Conservation (phyloP, 2,888 invertebrate species). For the Caenorhabditis angaria region DNA sequence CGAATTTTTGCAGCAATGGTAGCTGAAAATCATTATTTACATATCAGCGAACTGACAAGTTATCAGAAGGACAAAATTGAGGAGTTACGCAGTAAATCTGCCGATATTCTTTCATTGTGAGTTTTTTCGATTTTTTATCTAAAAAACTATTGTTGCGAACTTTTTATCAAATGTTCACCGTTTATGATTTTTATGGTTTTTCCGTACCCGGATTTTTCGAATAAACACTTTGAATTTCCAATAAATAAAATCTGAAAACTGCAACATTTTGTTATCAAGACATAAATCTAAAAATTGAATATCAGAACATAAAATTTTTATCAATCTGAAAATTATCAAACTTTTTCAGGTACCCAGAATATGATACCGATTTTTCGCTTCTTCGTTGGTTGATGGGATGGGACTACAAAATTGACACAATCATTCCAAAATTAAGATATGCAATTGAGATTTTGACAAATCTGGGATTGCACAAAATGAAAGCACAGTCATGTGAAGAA, state of each 20-base stretch:
- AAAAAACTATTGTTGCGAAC: no score
- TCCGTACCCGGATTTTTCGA: no score
- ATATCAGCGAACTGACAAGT: constrained; percentile 31
- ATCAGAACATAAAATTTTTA: constrained; percentile 10
- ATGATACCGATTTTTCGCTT: constrained; percentile 63
- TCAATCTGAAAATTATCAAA: constrained; percentile 4
- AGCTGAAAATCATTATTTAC: constrained; percentile 45
- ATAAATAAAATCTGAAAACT: no score
- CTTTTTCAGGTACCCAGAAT: constrained; percentile 45
- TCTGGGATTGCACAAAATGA: constrained; percentile 36
- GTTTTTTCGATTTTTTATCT: no score
- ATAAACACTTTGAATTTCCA: neutral
- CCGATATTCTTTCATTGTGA: constrained; percentile 29
- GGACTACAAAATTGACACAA: constrained; percentile 62
- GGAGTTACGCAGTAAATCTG: constrained; percentile 40
- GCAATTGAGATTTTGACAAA: constrained; percentile 37
- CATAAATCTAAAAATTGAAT: no score
- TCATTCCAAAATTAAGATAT: constrained; percentile 47
- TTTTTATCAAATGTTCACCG: neutral
- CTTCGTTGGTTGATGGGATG: constrained; percentile 68
- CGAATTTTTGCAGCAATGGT: constrained; percentile 31
- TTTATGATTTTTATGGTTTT: no score
- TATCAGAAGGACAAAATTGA: constrained; percentile 49
- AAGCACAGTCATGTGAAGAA: constrained; percentile 47
- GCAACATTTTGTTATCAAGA: no score